A percentile compares a stretch with the other conserved stretches of the same genome.
phyloP scores from a whole-genome alignment of 2,888 invertebrate species.

The Hirtodrosophila cameraria region DNA sequence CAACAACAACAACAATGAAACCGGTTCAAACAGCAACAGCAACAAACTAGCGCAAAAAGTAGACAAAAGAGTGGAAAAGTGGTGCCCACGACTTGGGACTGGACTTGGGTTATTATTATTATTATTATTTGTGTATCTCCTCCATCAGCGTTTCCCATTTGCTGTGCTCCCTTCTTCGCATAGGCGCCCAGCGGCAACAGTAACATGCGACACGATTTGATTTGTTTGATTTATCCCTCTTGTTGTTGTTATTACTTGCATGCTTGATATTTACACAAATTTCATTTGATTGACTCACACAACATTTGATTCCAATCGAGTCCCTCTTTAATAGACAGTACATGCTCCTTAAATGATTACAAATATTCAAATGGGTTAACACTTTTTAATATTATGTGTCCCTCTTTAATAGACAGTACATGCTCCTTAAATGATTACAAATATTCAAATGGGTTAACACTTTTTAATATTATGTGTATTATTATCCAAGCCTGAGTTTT shows the following conservation, averaged over 20 bases:
- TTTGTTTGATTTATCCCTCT: conserved; percentile 17
- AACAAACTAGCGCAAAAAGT: conserved; percentile 72
- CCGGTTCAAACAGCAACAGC: conserved; percentile 29
- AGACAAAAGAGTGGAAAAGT: conserved; percentile 61
- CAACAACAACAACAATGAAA: conserved; percentile 26
- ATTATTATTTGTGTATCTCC: conserved; percentile 3
- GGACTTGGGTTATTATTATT: conserved; percentile 9
- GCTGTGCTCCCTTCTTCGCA: conserved; percentile 58
- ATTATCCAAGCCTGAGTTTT: too few species aligned
- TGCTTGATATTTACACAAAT: conserved; percentile 1
- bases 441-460: too few species aligned
- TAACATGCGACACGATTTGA: conserved; percentile 12
- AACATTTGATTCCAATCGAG: too few species aligned
- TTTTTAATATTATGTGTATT: too few species aligned
- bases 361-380: too few species aligned
- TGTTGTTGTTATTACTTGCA: conserved; percentile 6
- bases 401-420: too few species aligned
- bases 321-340: too few species aligned
- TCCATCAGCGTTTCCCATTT: conserved; percentile 38
- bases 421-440: too few species aligned
- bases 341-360: too few species aligned
- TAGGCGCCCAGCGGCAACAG: conserved; percentile 53
- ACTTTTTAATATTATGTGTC: too few species aligned
- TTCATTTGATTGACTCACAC: too few species aligned
- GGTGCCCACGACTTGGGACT: conserved; percentile 44